Conservation (phyloP, 2,797 vertebrate species). For the Coregonus ussuriensis region DNA sequence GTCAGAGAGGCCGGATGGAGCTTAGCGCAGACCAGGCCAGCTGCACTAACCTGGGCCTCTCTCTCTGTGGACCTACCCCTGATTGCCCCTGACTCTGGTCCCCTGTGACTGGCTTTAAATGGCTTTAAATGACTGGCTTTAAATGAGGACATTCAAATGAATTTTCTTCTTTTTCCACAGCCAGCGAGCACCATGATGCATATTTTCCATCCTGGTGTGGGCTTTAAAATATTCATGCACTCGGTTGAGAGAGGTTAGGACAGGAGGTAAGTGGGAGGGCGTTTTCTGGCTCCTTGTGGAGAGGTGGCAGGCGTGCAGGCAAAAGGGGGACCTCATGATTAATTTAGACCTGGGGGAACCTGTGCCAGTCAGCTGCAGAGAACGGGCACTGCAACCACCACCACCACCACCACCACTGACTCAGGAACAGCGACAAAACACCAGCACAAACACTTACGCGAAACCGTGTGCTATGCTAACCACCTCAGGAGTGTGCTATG, state of each 20-base stretch:
- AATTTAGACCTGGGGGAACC: constrained; percentile 73
- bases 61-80: background rate
- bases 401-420: constrained; percentile 28
- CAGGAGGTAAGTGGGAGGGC: background rate
- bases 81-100: background rate
- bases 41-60: background rate
- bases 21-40: constrained; percentile 47
- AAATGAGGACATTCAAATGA: constrained; percentile 42
- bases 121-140: constrained; percentile 37
- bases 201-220: constrained; percentile 64
- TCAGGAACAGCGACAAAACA: constrained; percentile 13
- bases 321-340: constrained; percentile 63
- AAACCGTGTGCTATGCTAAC: background rate
- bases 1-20: constrained; percentile 32
- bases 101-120: constrained; percentile 32
- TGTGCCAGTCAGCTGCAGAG: constrained; percentile 61
- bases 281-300: constrained; percentile 24
- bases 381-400: constrained; percentile 53
- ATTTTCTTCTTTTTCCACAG: constrained; percentile 5
- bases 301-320: constrained; percentile 39
- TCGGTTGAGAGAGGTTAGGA: constrained; percentile 60
- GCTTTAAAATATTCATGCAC: constrained; percentile 75
- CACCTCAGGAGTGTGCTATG: background rate
- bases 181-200: constrained; percentile 52
- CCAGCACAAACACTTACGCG: too few relatives aligned